phyloP scores from a whole-genome alignment of 1,140 invertebrate species.

The Drosophila willistoni region DNA sequence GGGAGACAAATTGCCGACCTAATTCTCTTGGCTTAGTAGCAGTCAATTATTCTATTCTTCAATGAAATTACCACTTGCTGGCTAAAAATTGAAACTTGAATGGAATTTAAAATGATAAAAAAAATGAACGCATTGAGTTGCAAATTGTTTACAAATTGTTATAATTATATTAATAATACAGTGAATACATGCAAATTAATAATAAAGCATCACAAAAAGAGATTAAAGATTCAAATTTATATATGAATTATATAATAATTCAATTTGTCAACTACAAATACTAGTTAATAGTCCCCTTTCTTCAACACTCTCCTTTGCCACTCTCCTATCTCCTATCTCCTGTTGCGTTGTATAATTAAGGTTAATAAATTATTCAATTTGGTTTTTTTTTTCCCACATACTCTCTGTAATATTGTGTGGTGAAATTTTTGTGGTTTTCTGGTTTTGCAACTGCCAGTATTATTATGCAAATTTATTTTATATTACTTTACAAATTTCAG shows the following conservation, averaged over 20 bases:
- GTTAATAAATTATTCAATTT: constrained; percentile 32
- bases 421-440: constrained; percentile 42
- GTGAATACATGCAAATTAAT: constrained; percentile 5
- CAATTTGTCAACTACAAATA: neutral
- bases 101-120: neutral
- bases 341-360: constrained; percentile 27
- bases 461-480: constrained; percentile 48
- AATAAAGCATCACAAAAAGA: neutral
- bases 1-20: neutral
- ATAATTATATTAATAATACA: constrained; percentile 11
- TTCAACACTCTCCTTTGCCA: too few species aligned
- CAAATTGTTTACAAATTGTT: constrained; percentile 9
- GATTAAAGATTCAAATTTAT: constrained; percentile 5
- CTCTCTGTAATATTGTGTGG: constrained; percentile 25
- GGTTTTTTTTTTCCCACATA: constrained; percentile 30
- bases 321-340: neutral
- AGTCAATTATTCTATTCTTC: constrained; percentile 7
- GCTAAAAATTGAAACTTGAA: neutral
- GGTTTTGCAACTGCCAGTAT: constrained; percentile 38
- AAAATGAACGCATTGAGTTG: neutral
- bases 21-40: constrained; percentile 3
- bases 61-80: neutral
- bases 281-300: neutral
- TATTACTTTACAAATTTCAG: constrained; percentile 33
- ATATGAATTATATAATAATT: constrained; percentile 1